Conservation (phyloP, 1,140 invertebrate genomes). For the Pseudomyrmex dendroicus region DNA sequence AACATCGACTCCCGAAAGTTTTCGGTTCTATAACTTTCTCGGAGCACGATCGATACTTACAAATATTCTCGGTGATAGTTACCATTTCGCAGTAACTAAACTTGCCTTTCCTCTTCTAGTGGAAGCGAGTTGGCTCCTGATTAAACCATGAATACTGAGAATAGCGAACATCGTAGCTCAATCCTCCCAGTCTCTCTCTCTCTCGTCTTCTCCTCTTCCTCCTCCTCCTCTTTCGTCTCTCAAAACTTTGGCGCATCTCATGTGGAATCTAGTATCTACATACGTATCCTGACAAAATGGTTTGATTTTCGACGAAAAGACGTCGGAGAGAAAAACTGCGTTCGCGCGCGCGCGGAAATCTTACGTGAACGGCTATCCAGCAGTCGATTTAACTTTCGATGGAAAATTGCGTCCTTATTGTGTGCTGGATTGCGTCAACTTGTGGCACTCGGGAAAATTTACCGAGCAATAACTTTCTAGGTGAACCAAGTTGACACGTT, state of each 20-base stretch:
- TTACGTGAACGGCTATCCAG: conserved; percentile 21
- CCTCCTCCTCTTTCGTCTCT: neutral
- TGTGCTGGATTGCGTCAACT: conserved; percentile 46
- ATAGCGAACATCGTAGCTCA: conserved; percentile 70
- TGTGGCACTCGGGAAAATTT: conserved; percentile 21
- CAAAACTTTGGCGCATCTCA: conserved; percentile 61
- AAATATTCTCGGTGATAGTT: conserved; percentile 59
- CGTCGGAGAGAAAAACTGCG: conserved; percentile 27
- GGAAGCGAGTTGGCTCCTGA: conserved; percentile 72
- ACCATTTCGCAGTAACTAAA: conserved; percentile 65
- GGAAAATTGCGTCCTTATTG: conserved; percentile 64
- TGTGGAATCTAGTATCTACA: conserved; percentile 70
- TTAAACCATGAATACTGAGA: conserved; percentile 74
- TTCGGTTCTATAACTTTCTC: conserved; percentile 59
- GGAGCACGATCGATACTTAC: conserved; percentile 63
- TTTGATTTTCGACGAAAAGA: conserved; percentile 68
- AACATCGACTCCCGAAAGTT: conserved; percentile 42
- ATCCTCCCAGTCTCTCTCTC: conserved; percentile 4
- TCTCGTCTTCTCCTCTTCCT: neutral
- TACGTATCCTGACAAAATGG: conserved; percentile 66
- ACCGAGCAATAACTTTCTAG: conserved; percentile 18
- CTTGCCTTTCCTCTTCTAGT: conserved; percentile 64
- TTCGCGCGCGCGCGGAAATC: conserved; percentile 39
- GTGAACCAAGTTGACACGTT: conserved; percentile 16
- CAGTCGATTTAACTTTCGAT: conserved; percentile 58